These are phyloP conservation scores for Tapirus terrestris DNA, from an alignment of 2,113 vertebrate genomes.

Conservation along the genomic window DNA sequence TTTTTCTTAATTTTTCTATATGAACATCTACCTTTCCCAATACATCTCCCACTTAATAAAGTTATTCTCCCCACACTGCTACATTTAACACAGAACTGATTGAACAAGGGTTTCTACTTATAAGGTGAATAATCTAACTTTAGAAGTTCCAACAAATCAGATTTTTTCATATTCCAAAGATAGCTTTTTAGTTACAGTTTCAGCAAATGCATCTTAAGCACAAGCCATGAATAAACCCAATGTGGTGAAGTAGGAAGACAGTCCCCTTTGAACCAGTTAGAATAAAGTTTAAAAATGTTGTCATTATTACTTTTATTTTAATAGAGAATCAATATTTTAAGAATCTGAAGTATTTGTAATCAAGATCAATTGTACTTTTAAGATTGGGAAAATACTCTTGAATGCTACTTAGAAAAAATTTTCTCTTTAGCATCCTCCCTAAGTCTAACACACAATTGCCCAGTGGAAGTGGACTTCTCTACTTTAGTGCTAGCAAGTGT, in stretches of 20 bases:
- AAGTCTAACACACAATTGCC: neutral
- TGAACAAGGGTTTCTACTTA: neutral
- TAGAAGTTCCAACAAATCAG: neutral
- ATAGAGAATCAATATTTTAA: neutral
- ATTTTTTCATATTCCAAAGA: neutral
- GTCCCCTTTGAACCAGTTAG: neutral
- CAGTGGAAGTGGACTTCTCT: neutral
- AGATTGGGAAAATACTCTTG: neutral
- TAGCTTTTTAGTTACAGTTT: neutral
- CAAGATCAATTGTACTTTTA: neutral
- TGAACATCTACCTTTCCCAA: neutral
- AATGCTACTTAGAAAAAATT: neutral
- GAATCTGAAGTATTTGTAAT: neutral
- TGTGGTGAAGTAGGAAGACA: neutral
- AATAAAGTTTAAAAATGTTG: neutral
- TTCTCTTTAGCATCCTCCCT: neutral
- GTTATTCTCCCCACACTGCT: neutral
- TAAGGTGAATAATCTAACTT: neutral
- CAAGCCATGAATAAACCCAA: neutral
- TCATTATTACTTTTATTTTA: neutral
- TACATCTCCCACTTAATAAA: neutral
- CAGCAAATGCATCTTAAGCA: neutral
- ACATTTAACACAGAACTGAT: neutral
- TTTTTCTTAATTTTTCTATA: slow-evolving; percentile 38
- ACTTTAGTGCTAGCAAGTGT: neutral